Conservation (phyloP, 2,888 invertebrate species). For the Mesoligia furuncula region DNA sequence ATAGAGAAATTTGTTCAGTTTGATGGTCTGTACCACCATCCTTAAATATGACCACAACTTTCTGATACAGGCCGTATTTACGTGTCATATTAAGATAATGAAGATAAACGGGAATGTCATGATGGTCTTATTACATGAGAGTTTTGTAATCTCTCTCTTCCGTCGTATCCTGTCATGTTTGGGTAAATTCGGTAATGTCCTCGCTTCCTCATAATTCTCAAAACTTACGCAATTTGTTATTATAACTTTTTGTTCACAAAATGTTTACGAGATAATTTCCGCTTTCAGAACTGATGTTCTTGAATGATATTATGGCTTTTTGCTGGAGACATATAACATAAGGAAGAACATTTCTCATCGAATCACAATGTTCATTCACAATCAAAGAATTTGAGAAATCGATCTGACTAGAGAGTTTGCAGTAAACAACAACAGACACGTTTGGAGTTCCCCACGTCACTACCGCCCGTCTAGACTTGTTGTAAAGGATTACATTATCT, state of each 20-base stretch:
- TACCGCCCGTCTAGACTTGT: constrained; percentile 43
- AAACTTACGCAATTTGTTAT: constrained; percentile 14
- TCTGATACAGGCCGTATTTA: not conserved
- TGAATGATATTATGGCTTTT: not conserved
- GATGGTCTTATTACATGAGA: constrained; percentile 2
- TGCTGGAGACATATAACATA: not conserved
- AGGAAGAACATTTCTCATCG: not conserved
- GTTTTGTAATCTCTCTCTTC: constrained; percentile 14
- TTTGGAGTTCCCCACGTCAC: constrained; percentile 17
- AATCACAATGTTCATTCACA: not conserved
- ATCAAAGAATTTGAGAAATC: constrained; percentile 13
- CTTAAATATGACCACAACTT: not conserved
- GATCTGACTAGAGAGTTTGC: constrained; percentile 8
- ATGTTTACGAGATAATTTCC: not conserved
- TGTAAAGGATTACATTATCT: constrained; percentile 30
- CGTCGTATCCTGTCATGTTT: not conserved
- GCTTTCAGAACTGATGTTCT: not conserved
- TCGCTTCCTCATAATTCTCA: not conserved
- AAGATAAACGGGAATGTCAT: constrained; percentile 23
- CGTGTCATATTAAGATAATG: constrained; percentile 19
- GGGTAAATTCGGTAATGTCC: constrained; percentile 1
- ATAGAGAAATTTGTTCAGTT: not conserved
- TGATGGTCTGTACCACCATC: not conserved
- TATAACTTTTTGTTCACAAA: not conserved
- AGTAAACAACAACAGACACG: constrained; percentile 37